Percentiles rank a stretch among this genome's conserved stretches.
Conservation (phyloP, 2,888 invertebrate species). For the Tiliacea citrago region DNA sequence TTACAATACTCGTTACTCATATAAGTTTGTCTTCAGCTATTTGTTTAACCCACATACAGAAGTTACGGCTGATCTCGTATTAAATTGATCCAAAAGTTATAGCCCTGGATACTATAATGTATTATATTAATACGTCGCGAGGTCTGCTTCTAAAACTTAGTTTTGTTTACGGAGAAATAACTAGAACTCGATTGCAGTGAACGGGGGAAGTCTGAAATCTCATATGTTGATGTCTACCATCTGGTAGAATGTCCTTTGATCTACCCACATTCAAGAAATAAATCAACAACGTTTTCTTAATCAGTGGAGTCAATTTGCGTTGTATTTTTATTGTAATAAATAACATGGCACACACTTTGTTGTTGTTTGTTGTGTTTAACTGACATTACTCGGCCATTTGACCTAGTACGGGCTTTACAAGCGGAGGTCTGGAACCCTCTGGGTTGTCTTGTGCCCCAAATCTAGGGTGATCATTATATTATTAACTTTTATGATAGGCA, state of each 20-base stretch:
- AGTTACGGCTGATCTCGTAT: conserved; percentile 43
- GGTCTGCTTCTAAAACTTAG: neutral
- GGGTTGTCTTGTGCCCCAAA: too few species aligned
- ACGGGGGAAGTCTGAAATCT: too few species aligned
- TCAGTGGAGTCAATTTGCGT: neutral
- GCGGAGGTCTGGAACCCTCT: too few species aligned
- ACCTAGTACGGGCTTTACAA: too few species aligned
- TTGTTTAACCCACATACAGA: conserved; percentile 61
- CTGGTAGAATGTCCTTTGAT: too few species aligned
- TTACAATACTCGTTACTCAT: conserved; percentile 54
- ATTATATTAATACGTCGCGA: conserved; percentile 2
- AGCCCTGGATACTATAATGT: neutral
- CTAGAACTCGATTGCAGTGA: neutral
- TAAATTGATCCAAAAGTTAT: conserved; percentile 42
- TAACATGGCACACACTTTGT: neutral
- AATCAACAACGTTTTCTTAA: neutral
- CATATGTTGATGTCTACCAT: too few species aligned
- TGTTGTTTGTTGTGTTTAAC: neutral
- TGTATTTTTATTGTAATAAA: neutral
- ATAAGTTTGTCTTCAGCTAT: conserved; percentile 50
- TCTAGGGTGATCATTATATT: too few species aligned
- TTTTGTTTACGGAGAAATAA: neutral
- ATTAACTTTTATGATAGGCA: too few species aligned
- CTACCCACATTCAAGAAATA: neutral
- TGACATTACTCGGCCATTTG: too few species aligned